A percentile compares a stretch with the other conserved stretches of the same genome.
Evolutionary conservation across 2,888 invertebrate species (phyloP).

Genomic region (Nymphalis c-album): DNA sequence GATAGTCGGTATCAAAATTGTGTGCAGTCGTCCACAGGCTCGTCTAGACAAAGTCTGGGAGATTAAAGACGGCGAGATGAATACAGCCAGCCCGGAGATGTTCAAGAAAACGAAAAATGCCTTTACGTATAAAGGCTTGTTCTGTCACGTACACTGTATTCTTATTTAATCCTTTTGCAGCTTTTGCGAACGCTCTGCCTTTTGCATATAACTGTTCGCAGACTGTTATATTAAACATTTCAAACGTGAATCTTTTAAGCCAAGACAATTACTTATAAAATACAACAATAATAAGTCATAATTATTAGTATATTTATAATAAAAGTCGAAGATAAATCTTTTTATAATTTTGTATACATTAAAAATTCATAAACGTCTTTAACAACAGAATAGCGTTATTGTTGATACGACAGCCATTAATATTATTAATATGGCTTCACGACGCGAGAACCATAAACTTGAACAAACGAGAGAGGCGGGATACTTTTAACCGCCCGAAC

Average conservation of each 20-base stretch:
- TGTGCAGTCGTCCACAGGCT: slow-evolving; percentile 50
- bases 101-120: slow-evolving; percentile 70
- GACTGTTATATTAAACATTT: slow-evolving; percentile 29
- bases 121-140: slow-evolving; percentile 69
- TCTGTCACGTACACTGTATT: slow-evolving; percentile 76
- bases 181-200: slow-evolving; percentile 57
- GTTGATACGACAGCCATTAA: slow-evolving; percentile 74
- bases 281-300: too few relatives aligned
- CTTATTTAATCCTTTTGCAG: slow-evolving; percentile 76
- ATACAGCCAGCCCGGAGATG: slow-evolving; percentile 65
- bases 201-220: slow-evolving; percentile 47
- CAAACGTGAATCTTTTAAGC: background rate
- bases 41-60: slow-evolving; percentile 73
- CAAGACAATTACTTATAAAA: too few relatives aligned
- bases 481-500: slow-evolving; percentile 79
- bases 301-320: background rate
- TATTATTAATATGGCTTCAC: slow-evolving; percentile 76
- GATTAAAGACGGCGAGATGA: slow-evolving; percentile 76
- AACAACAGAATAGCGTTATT: slow-evolving; percentile 59
- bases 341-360: slow-evolving; percentile 45
- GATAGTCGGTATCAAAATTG: slow-evolving; percentile 57
- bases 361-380: slow-evolving; percentile 60
- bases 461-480: slow-evolving; percentile 81
- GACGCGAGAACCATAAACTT: slow-evolving; percentile 74
- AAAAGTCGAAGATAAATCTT: slow-evolving; percentile 14